Percentiles rank a stretch among this genome's conserved stretches.
These are phyloP conservation scores for Campoletis raptor DNA, from an alignment of 2,888 invertebrate species.

Conservation along the genomic window DNA sequence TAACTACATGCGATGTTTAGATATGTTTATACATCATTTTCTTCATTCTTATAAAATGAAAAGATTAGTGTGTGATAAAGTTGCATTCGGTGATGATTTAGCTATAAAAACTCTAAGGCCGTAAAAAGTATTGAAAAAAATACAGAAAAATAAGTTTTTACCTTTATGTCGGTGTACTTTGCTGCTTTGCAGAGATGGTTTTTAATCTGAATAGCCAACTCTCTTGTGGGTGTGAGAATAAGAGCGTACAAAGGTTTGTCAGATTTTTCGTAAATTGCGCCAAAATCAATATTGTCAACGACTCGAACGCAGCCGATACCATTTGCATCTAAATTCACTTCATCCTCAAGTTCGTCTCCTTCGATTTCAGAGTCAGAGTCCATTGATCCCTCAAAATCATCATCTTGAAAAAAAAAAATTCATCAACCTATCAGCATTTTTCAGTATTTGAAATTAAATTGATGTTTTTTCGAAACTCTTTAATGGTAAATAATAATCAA, in stretches of 20 bases:
- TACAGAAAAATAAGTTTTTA: constrained; percentile 45
- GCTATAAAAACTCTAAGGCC: too few relatives aligned
- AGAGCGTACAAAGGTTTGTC: constrained; percentile 91
- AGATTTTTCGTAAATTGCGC: constrained; percentile 77
- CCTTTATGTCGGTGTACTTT: constrained; percentile 91
- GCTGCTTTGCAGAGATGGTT: constrained; percentile 93
- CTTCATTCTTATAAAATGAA: too few relatives aligned
- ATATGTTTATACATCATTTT: too few relatives aligned
- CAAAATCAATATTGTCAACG: constrained; percentile 86
- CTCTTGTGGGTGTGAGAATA: constrained; percentile 97
- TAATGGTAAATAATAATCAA: not conserved
- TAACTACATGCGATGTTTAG: too few relatives aligned
- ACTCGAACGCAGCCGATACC: constrained; percentile 88
- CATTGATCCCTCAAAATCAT: constrained; percentile 35
- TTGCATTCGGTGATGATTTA: too few relatives aligned
- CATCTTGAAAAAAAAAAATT: constrained; percentile 12
- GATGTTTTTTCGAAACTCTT: not conserved
- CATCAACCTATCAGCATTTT: not conserved
- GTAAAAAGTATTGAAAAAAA: too few relatives aligned
- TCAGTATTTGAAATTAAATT: not conserved
- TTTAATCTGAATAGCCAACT: constrained; percentile 97
- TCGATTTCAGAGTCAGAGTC: constrained; percentile 81
- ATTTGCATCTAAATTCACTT: constrained; percentile 72
- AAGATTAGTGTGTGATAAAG: too few relatives aligned
- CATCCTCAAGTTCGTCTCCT: constrained; percentile 77